Evolutionary conservation across 1,140 invertebrate species (phyloP).

Genomic region (Zaprionus kolodkinae): DNA sequence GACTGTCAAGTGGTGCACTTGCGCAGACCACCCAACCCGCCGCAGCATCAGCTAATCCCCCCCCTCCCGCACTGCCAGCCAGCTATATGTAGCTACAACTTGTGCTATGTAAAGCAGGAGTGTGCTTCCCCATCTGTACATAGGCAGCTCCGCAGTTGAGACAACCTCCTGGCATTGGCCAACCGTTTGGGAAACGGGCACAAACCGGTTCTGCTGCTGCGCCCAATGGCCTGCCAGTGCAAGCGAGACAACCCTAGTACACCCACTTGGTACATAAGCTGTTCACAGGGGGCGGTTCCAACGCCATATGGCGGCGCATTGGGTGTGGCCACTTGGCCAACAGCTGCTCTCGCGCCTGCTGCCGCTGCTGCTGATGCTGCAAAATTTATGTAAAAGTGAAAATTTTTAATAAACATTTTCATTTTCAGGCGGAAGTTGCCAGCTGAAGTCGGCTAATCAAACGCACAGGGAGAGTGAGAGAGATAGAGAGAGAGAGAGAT

Average conservation of each 20-base stretch:
- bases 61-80: background rate
- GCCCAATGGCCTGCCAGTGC: conserved; percentile 49
- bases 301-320: conserved; percentile 46
- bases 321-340: conserved; percentile 65
- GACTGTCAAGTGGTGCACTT: conserved; percentile 69
- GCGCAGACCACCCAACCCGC: conserved; percentile 43
- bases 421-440: conserved; percentile 73
- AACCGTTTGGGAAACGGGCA: conserved; percentile 24
- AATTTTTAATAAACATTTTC: conserved; percentile 81
- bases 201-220: conserved; percentile 53
- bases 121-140: conserved; percentile 11
- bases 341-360: conserved; percentile 50
- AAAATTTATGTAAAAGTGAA: conserved; percentile 80
- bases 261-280: conserved; percentile 49
- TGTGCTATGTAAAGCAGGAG: conserved; percentile 1
- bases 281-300: conserved; percentile 47
- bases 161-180: conserved; percentile 62
- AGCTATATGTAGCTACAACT: conserved; percentile 1
- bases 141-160: conserved; percentile 37
- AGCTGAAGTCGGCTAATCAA: conserved; percentile 60
- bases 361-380: conserved; percentile 12
- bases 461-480: conserved; percentile 22
- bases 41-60: conserved; percentile 11
- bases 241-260: conserved; percentile 60
- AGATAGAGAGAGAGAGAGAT: conserved; percentile 19